Conservation (phyloP, 2,113 vertebrate genomes). For the Megaleporinus macrocephalus region DNA sequence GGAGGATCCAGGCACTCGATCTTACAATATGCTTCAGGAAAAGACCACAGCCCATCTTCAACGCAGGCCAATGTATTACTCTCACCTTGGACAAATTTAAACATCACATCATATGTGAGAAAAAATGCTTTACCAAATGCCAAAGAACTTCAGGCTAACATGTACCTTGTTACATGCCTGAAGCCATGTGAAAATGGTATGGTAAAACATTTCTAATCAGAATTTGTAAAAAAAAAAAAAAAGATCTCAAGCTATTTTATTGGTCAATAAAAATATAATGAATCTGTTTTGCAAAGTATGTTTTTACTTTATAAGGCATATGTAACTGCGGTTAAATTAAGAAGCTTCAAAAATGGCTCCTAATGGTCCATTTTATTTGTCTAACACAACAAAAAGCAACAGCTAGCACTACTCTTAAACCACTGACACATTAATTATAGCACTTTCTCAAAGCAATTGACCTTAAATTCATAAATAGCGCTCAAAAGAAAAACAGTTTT, state of each 20-base stretch:
- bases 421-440: background rate
- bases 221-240: slow-evolving; percentile 29
- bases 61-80: slow-evolving; percentile 89
- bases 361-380: background rate
- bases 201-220: slow-evolving; percentile 44
- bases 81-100: slow-evolving; percentile 77
- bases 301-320: slow-evolving; percentile 43
- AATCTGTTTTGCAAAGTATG: slow-evolving; percentile 41
- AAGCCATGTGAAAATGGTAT: slow-evolving; percentile 30
- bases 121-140: background rate
- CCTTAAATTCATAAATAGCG: background rate
- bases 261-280: slow-evolving; percentile 66
- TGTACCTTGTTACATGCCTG: slow-evolving; percentile 26
- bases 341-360: slow-evolving; percentile 54
- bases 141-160: slow-evolving; percentile 14
- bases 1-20: slow-evolving; percentile 84
- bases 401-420: background rate
- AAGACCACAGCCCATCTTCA: slow-evolving; percentile 93
- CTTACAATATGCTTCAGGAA: slow-evolving; percentile 96
- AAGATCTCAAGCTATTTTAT: slow-evolving; percentile 53
- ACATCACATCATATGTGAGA: background rate
- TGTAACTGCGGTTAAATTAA: slow-evolving; percentile 36
- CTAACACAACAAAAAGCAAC: background rate
- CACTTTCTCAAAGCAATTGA: slow-evolving; percentile 2
- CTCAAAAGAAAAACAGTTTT: background rate